These are phyloP conservation scores for Drosophila sechellia DNA, from an alignment of 1,140 invertebrate genomes.

Conservation along the genomic window DNA sequence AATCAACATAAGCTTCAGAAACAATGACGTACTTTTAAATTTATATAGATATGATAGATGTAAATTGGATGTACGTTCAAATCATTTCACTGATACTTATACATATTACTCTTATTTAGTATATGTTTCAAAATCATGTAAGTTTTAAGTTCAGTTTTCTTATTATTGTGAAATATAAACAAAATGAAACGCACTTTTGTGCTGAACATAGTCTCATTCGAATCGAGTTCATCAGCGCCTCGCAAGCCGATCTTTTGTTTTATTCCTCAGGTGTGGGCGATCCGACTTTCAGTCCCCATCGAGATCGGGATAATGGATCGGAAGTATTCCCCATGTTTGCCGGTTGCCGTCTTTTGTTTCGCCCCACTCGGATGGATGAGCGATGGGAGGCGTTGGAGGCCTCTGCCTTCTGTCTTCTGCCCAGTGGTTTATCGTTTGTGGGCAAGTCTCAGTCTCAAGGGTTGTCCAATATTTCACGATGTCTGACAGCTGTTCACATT, in stretches of 20 bases:
- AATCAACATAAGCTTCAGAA: no score
- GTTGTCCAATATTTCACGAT: constrained; percentile 42
- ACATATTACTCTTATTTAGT: no score
- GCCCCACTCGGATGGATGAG: constrained; percentile 26
- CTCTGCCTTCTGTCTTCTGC: constrained; percentile 5
- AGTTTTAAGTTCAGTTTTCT: no score
- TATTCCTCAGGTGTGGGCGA: constrained; percentile 13
- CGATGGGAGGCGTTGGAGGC: constrained; percentile 30
- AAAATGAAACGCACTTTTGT: no score
- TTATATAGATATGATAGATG: no score
- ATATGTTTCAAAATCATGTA: no score
- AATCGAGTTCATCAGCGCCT: constrained; percentile 17
- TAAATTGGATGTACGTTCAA: no score
- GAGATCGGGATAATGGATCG: constrained; percentile 27
- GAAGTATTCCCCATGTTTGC: constrained; percentile 36
- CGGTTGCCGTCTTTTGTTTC: constrained; percentile 31
- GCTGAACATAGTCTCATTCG: neutral
- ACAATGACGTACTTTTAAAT: no score
- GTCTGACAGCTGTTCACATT: constrained; percentile 40
- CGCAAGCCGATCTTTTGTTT: constrained; percentile 16
- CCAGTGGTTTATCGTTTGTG: constrained; percentile 23
- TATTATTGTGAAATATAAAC: no score
- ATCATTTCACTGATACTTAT: no score
- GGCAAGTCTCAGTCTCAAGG: constrained; percentile 29
- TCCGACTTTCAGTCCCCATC: constrained; percentile 2